Evolutionary conservation across 2,113 vertebrate species (phyloP), one percentile per base, ranked within the genome.

Genomic region (Spheniscus mendiculus): DNA sequence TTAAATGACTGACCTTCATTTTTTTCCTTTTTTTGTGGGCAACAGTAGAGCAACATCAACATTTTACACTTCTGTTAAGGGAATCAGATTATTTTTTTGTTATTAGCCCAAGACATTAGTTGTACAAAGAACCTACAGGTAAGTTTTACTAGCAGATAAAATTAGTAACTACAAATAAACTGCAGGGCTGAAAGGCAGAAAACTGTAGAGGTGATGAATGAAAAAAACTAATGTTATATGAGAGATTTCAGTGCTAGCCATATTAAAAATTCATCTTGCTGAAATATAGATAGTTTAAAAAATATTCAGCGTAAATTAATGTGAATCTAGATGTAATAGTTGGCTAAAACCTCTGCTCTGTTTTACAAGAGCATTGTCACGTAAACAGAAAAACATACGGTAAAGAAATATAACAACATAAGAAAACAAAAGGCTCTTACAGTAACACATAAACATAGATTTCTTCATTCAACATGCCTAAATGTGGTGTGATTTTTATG

Each of bases 371-470:
- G 8, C 16, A 36, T 36, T 90, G 47, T 89, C 29, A 49, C 23
- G 6, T 76, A 84, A 94, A 91, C 88, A 87, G 86, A 78, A 76
- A 83, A 92, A 66, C 44, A 59, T 77, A 78, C 4, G 34, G 49
- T 87, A 83, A 95, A 92, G 66, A 95, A 81, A 63, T 86, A n/a
- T 40, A 87, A 77, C 86, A 82, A 91, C 45, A 32, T 15, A 87
- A 74, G 66, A 74, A 91, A 87, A 95, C 36, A 92, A 63, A 89
- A 6, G 26, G 38, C 34, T 84, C 32, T n/a, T 86, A 36, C 34
- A 73, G 67, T 55, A 77, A 45, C 32, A 61, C 27, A 83, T 45
- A 62, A 88, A 77, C 49, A 53, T 32, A 67, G 79, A 63, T 73
- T 69, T 92, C 61, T 83, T 52, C 27, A 6, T 89, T 93, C 19